A percentile compares a stretch with the other conserved stretches of the same genome.
phyloP scores from a whole-genome alignment of 2,797 vertebrate genomes.

The Lithobates pipiens region DNA sequence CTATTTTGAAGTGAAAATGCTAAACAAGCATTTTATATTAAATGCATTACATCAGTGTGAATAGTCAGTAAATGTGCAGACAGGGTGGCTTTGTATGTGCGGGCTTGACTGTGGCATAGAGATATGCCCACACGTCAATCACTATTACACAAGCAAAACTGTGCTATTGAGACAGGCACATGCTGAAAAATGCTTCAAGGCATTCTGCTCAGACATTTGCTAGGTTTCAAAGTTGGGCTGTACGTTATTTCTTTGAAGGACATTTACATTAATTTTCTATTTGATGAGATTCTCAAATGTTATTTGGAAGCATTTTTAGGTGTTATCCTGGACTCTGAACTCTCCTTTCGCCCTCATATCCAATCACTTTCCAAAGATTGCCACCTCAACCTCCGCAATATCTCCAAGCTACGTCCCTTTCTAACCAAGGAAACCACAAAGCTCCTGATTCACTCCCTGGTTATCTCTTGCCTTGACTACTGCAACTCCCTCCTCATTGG shows the following conservation, averaged over 20 bases:
- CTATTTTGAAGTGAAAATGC: conserved; percentile 22
- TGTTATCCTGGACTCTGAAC: too few relatives aligned
- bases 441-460: too few relatives aligned
- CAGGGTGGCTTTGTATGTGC: background rate
- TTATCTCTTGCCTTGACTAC: too few relatives aligned
- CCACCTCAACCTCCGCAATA: too few relatives aligned
- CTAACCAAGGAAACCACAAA: too few relatives aligned
- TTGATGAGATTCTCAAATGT: too few relatives aligned
- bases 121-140: conserved; percentile 18
- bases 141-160: background rate
- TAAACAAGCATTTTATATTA: conserved; percentile 15
- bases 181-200: background rate
- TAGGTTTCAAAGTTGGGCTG: background rate
- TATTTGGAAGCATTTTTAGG: too few relatives aligned
- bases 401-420: too few relatives aligned
- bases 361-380: too few relatives aligned
- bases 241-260: background rate
- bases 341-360: too few relatives aligned
- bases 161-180: background rate
- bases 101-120: background rate
- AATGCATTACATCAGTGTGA: conserved; percentile 16
- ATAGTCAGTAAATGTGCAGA: conserved; percentile 1
- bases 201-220: background rate
- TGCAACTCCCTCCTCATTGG: too few relatives aligned
- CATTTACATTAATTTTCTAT: too few relatives aligned